phyloP scores from a whole-genome alignment of 2,113 vertebrate genomes.

The Tympanuchus pallidicinctus region DNA sequence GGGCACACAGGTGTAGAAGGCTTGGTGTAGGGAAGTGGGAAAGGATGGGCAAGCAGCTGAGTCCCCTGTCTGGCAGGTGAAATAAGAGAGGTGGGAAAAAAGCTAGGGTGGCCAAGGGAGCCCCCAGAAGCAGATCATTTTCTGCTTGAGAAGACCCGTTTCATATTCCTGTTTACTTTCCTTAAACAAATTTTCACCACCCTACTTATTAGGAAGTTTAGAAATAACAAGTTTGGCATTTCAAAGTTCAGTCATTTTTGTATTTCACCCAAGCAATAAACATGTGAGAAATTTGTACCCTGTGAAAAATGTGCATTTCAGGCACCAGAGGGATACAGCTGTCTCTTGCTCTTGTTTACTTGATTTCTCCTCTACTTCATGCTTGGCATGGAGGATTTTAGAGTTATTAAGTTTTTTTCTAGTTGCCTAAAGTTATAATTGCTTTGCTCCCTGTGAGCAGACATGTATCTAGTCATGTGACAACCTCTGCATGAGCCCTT shows the following conservation, averaged over 20 bases:
- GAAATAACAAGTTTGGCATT: conserved; percentile 39
- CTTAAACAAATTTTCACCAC: background rate
- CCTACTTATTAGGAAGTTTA: conserved; percentile 7
- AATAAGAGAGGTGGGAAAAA: fast-evolving
- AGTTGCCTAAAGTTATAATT: background rate
- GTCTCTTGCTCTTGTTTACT: conserved; percentile 23
- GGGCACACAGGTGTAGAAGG: background rate
- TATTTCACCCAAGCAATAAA: conserved; percentile 10
- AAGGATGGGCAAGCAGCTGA: background rate
- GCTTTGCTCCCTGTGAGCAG: background rate
- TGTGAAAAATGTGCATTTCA: conserved; percentile 17
- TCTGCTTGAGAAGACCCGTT: background rate
- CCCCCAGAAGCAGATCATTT: background rate
- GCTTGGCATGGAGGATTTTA: background rate
- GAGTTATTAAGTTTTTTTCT: background rate
- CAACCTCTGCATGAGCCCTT: background rate
- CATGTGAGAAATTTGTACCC: background rate
- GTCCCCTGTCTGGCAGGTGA: background rate
- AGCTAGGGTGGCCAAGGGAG: background rate
- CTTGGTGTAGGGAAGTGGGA: background rate
- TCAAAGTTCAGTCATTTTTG: conserved; percentile 43
- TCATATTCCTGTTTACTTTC: background rate
- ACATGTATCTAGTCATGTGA: fast-evolving
- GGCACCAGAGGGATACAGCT: conserved; percentile 30
- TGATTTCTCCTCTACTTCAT: conserved; percentile 17